Base-by-base conservation (phyloP, 2,113 vertebrate species). In the Ivindomyrus marchei region DNA sequence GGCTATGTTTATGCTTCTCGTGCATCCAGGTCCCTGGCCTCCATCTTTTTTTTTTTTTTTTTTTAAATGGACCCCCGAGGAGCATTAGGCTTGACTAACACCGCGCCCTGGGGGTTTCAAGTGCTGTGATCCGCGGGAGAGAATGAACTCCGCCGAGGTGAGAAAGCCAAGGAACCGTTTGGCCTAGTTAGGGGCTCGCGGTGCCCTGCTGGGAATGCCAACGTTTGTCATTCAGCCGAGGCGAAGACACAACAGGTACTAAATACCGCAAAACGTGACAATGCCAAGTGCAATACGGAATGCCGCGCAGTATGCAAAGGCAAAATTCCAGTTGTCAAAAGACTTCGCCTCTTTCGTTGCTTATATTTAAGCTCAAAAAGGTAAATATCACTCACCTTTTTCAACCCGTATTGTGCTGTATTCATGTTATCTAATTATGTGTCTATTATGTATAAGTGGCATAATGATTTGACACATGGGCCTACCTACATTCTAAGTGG, bases 31-130 rank as follows among this genome's bases (percentile, higher is more conserved):
- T 39, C 50, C 13, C 85, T 19, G 49, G 50, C 93, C 90, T 91
- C 87, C 90, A 90, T 92, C 92, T 90, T 92, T 94, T 91, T 50
- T 93, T 92, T 94, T 93, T 93, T 93, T 92, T 93, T 31, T 31
- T 31, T 31, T 31, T 91, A 92, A 94, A 92, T 91, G 92, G 93
- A 87, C 92, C 93, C 95, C 91, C 15, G 90, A 91, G 93, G 93
- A 70, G 91, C 89, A 91, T 93, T 93, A 93, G 88, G 90, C 89
- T 77, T 85, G 86, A 90, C 91, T 91, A 93, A 90, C 91, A 56
- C 90, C 80, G 53, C 87, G 92, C 92, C 90, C 91, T 15, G 56
- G 89, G 92, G 93, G 87, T 39, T 21, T 85, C 56, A 9, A 83
- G n/a, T 62, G 56, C 85, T 87, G 77, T 50, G 90, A 89, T 88